phyloP scores from a whole-genome alignment of 2,888 invertebrate genomes.

The Epinotia nisella region DNA sequence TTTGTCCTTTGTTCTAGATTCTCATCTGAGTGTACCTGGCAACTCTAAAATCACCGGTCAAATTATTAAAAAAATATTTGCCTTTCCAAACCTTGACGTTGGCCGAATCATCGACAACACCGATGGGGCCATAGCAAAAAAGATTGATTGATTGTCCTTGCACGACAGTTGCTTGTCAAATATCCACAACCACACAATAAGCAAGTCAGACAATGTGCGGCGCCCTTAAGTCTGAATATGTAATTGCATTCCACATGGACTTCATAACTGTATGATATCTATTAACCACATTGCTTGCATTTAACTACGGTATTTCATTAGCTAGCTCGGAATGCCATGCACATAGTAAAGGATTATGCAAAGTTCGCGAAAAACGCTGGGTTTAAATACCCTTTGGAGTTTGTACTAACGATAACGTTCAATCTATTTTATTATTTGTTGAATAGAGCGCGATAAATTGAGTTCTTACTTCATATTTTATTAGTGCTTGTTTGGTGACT shows the following conservation, averaged over 20 bases:
- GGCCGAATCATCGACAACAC: too few relatives aligned
- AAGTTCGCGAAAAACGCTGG: conserved; percentile 19
- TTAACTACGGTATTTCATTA: conserved; percentile 43
- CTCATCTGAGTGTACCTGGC: too few relatives aligned
- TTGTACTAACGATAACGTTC: conserved; percentile 14
- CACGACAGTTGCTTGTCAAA: conserved; percentile 26
- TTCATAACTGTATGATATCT: conserved; percentile 42
- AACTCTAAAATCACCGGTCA: too few relatives aligned
- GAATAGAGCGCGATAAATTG: neutral
- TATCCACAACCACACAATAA: neutral
- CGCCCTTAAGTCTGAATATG: conserved; percentile 44
- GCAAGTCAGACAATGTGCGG: conserved; percentile 37
- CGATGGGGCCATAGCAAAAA: too few relatives aligned
- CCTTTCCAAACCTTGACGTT: too few relatives aligned
- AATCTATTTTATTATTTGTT: conserved; percentile 20
- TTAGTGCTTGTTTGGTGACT: neutral
- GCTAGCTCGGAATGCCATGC: conserved; percentile 35
- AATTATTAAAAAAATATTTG: too few relatives aligned
- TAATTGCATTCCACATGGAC: conserved; percentile 42
- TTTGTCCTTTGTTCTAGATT: too few relatives aligned
- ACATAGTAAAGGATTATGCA: conserved; percentile 36
- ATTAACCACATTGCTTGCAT: conserved; percentile 43
- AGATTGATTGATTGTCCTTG: neutral
- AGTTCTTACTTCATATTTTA: neutral
- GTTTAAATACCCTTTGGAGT: conserved; percentile 23